phyloP scores from a whole-genome alignment of 2,113 vertebrate genomes.

The Cisticola juncidis region DNA sequence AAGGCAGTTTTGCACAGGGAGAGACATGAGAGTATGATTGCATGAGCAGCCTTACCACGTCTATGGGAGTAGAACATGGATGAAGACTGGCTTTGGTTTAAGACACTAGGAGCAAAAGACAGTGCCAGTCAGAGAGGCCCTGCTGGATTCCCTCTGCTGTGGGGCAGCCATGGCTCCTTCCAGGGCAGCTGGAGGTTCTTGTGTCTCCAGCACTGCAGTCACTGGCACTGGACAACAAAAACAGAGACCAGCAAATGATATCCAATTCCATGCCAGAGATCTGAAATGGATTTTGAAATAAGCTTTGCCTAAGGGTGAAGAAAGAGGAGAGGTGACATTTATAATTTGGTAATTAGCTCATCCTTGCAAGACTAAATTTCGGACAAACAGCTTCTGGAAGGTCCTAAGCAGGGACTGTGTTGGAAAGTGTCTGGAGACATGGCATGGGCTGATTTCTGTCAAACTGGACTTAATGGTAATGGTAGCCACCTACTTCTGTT shows the following conservation, averaged over 20 bases:
- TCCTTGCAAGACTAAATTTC: background rate
- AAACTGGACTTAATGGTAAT: background rate
- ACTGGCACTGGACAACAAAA: background rate
- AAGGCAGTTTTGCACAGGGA: background rate
- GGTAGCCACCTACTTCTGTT: background rate
- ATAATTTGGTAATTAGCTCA: background rate
- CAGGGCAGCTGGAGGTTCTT: background rate
- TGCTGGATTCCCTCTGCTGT: background rate
- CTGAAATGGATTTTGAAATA: background rate
- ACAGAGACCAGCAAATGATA: background rate
- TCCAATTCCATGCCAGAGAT: background rate
- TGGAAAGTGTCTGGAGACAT: background rate
- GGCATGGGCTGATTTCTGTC: background rate
- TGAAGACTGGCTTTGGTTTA: background rate
- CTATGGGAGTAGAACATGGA: background rate
- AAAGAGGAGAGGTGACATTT: background rate
- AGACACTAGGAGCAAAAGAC: background rate
- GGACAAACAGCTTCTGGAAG: background rate
- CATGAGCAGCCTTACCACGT: background rate
- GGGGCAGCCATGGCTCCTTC: background rate
- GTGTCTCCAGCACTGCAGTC: background rate
- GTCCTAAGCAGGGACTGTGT: background rate
- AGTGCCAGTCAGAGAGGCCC: background rate
- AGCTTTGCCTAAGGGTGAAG: background rate
- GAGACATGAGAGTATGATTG: background rate